Conservation (phyloP, 2,797 vertebrate genomes). For the Hozukius guyotensis region DNA sequence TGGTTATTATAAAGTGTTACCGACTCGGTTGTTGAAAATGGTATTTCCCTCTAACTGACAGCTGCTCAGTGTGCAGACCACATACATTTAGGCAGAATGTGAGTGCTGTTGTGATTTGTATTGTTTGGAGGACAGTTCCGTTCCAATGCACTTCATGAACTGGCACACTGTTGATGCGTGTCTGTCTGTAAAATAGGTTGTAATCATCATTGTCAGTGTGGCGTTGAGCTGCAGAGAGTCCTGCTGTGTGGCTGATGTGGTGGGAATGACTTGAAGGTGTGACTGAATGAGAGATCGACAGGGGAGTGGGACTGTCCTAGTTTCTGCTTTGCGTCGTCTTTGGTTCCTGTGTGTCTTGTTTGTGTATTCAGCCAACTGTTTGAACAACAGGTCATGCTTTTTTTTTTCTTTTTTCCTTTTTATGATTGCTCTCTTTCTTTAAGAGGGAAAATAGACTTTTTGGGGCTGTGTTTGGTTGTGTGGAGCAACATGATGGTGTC, state of each 20-base stretch:
- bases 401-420: neutral
- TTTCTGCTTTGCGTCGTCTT: slow-evolving; percentile 13
- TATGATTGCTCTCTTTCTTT: neutral
- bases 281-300: slow-evolving; percentile 40
- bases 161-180: neutral
- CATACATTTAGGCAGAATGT: neutral
- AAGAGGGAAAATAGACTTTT: neutral
- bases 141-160: slow-evolving; percentile 14
- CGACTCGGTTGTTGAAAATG: neutral
- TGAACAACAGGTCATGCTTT: slow-evolving; percentile 3
- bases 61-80: neutral
- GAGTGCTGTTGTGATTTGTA: neutral
- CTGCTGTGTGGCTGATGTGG: slow-evolving; percentile 43
- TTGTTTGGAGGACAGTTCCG: slow-evolving; percentile 12
- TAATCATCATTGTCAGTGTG: slow-evolving; percentile 34
- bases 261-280: slow-evolving; percentile 43
- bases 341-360: neutral
- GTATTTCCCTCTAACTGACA: neutral
- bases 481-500: neutral
- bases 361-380: slow-evolving; percentile 2
- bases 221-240: slow-evolving; percentile 10
- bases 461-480: neutral
- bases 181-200: slow-evolving; percentile 19
- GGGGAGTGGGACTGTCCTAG: slow-evolving; percentile 34
- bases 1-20: too few species aligned